Evolutionary conservation across 2,113 vertebrate species (phyloP), one percentile per base, ranked within the genome.

Genomic region (Campylomormyrus numenius): DNA sequence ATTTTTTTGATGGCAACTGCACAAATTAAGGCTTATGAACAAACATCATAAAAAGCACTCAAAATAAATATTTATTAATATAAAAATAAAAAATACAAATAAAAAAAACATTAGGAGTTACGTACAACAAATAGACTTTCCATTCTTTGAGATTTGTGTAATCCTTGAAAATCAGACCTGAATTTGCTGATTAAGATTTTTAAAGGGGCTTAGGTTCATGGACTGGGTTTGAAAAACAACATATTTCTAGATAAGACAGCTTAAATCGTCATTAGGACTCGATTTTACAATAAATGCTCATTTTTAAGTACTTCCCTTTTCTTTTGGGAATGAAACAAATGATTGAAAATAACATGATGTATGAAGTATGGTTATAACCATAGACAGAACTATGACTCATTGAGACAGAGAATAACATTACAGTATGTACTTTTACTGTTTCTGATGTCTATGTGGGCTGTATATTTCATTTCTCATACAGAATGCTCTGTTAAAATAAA

Each of bases 11-110:
- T 96, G 96, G 95, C 95, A 96, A 96, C 95, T 94, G 93, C 96
- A 96, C 92, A 95, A 95, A 95, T 95, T 96, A 96, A 96, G 96
- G 95, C 96, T 95, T 92, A 95, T 96, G 95, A 96, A 95, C 95
- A 95, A 95, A 96, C 95, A 96, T 96, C 93, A 92, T 96, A 95
- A 95, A 96, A 95, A 96, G 95, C 95, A 96, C 95, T 94, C 93
- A 95, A 96, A 96, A 96, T 94, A 95, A 96, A 96, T 95, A 94
- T 95, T 94, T 92, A 93, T 90, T 94, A 93, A 95, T 95, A 95
- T 95, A 94, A 95, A 95, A 95, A 94, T 92, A 88, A 95, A 94
- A 95, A 94, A 89, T 93, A 94, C 91, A 93, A 95, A 94, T 93
- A 92, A 93, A 96, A 94, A 94, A 95, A 95, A 94, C 91, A 90